Evolutionary conservation across 2,113 vertebrate genomes (phyloP), one percentile per base, ranked within the genome.

Genomic region (Cyanocitta stelleri): DNA sequence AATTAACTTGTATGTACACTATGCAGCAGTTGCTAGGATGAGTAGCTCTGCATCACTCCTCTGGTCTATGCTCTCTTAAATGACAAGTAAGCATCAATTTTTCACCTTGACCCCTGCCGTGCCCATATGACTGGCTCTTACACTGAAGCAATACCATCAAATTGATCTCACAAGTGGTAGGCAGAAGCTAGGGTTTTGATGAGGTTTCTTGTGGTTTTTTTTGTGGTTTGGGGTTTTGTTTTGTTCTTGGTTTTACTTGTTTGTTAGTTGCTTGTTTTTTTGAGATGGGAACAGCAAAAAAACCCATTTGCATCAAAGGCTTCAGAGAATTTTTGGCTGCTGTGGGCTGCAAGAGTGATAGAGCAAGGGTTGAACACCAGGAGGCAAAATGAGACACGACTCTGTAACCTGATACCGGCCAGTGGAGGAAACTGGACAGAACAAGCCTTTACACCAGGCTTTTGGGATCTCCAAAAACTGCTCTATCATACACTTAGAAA

Each of bases 61-160:
- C 23, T 67, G 10, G 39, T 29, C 5, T n/a, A 17, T 72, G 23
- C 10, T 37, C 24, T 79, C 48, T 92, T 68, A 41, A 69, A 23
- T 22, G 18, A 54, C 21, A 41, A 33, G 32, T 30, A 54, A 77
- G 26, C 20, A 73, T 33, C 29, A 16, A 6, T 59, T 87, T 62
- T 87, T 64, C 11, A 48, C 52, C 49, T 85, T 62, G 18, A 33
- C 11, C 4, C 6, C 23, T 41, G 5, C 26, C 27, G 52, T 1
- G 1, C 8, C 17, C 1, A 0, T 10, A 21, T 35, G 17, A 79
- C 29, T 44, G 16, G 21, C 29, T n/a, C 8, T 85, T 73, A 11
- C 33, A 24, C 30, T 32, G 21, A 32, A 72, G 7, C 2, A 2
- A 48, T 72, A 27, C 16, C 16, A 3, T 48, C 16, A 27, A 30